Base-by-base conservation (phyloP, 2,113 vertebrate genomes). In the Silurus glanis region DNA sequence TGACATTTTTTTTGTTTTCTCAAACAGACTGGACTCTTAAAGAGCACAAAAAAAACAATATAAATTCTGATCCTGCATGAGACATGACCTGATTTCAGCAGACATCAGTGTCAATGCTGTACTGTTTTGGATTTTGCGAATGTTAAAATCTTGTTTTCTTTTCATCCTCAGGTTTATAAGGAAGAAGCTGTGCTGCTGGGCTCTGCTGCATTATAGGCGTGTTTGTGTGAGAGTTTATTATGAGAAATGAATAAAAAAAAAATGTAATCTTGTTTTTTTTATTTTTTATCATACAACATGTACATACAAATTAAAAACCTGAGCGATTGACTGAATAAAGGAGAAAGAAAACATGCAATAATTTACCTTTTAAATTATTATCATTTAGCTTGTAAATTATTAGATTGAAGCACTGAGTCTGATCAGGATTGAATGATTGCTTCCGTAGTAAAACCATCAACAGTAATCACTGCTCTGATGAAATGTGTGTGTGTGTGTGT, bases 391-490 rank as follows among this genome's bases (percentile, higher is more conserved):
- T 9, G n/a, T n/a, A 64, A 10, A 28, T 28, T 5, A 67, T 13
- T 21, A 23, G 23, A 23, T 47, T 47, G 17, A 19, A 9, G 6
- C 13, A 19, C 14, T 19, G 21, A 8, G 17, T 72, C 19, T 47
- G 17, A 47, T 53, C n/a, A 75, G 12, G 72, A 14, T 75, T 23
- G 45, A 74, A 74, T 13, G 9, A 51, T 75, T 75, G 12, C 16
- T 21, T 72, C 6, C n/a, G 3, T 45, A 75, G 17, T 80, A 37
- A 61, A 19, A 25, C 14, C 13, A 45, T 61, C 78, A 61, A 10
- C 78, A 61, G 16, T 16, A 37, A 37, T 80, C 56, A 80, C 16
- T 61, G 78, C 21, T 61, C 25, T 61, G 78, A 80, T 80, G 37
- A n/a, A 23, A 71, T 71, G 37, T 37, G 37, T 2, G 37, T 37